Percentiles rank a stretch among this genome's conserved stretches.
phyloP scores from a whole-genome alignment of 2,113 vertebrate genomes.

The Campylorhamphus procurvoides region DNA sequence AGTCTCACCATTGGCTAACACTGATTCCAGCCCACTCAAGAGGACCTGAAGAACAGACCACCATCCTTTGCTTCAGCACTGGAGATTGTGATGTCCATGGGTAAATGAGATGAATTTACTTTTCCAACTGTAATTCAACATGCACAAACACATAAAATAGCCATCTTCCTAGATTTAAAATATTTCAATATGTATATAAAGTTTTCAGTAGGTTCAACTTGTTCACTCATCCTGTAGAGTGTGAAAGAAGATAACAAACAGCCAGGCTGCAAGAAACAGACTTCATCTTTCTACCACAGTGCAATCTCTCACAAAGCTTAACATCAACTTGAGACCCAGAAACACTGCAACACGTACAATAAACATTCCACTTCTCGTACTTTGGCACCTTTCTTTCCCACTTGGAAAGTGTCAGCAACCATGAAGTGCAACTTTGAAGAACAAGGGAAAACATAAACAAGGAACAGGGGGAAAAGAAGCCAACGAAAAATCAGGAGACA shows the following conservation, averaged over 20 bases:
- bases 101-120: not conserved
- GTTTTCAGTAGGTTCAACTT: not conserved
- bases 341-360: not conserved
- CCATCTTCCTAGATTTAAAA: not conserved
- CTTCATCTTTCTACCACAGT: not conserved
- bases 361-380: not conserved
- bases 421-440: not conserved
- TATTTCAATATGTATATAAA: not conserved
- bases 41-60: not conserved
- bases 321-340: not conserved
- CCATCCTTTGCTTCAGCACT: not conserved
- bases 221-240: not conserved
- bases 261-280: not conserved
- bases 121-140: not conserved
- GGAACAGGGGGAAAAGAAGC: not conserved
- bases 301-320: not conserved
- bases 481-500: not conserved
- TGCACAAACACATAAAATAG: fast-evolving
- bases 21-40: not conserved
- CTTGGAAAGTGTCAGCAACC: not conserved
- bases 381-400: not conserved
- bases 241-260: not conserved
- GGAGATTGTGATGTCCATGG: not conserved
- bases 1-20: not conserved
- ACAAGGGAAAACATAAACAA: not conserved